Evolutionary conservation across 2,888 invertebrate species (phyloP), one percentile per base, ranked within the genome.

Genomic region (Loripinus fragilis): DNA sequence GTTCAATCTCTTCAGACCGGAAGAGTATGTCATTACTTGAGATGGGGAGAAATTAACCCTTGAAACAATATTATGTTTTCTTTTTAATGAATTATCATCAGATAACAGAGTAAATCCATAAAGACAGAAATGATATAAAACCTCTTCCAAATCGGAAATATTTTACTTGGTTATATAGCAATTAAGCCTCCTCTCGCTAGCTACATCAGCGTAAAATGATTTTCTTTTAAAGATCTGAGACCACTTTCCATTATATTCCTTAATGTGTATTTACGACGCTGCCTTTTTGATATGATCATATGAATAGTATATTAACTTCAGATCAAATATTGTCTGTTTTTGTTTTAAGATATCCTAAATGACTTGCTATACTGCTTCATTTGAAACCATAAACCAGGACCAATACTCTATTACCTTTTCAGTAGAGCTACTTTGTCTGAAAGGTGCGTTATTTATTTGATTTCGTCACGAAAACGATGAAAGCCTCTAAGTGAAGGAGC

Each of bases 401-500:
- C 60, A 60, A 30, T 33, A 20, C 60, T 2, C 60, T 60, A 60
- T 60, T 60, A 60, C 60, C 60, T 60, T 60, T 60, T 60, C 60
- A 60, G 33, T 60, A 60, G 33, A 60, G 60, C 33, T 33, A n/a
- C 28, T 60, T 60, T 60, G 70, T 60, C 65, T 52, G 71, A 69
- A 69, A 41, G 28, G 23, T 65, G 30, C 23, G 48, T 50, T 67
- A 79, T 82, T 82, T 82, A 82, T 77, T 72, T 41, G 64, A 69
- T 25, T 69, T 48, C 41, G 20, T 55, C 82, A 82, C 82, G 82
- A 68, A 45, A 48, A 30, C 50, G 71, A 64, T 72, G 81, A 81
- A 77, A 81, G 81, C 81, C 75, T 78, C 75, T 74, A 76, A 76
- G 60, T 35, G 74, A 69, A 72, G 45, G 65, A 67, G 71, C 10